Percentiles rank a stretch among this genome's conserved stretches.
Evolutionary conservation across 2,888 invertebrate genomes (phyloP).

Genomic region (Dastarcus helophoroides): DNA sequence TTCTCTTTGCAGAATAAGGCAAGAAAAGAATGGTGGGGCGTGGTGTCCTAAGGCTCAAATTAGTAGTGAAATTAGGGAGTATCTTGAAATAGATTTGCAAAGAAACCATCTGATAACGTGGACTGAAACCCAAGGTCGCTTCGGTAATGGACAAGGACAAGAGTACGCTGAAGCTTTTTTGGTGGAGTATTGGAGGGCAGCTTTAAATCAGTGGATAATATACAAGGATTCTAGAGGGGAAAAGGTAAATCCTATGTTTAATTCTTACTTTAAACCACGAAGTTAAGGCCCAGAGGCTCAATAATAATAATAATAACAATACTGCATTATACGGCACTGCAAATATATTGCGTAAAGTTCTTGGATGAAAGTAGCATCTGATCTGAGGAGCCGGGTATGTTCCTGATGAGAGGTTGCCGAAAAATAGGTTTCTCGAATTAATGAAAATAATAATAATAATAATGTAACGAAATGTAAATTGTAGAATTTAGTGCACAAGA

Average conservation of each 20-base stretch:
- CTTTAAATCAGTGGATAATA: slow-evolving; percentile 59
- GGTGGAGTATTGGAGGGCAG: slow-evolving; percentile 67
- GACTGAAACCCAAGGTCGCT: slow-evolving; percentile 85
- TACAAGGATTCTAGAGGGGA: slow-evolving; percentile 70
- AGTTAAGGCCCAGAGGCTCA: no score
- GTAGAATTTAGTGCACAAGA: no score
- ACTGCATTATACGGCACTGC: no score
- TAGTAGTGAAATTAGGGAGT: slow-evolving; percentile 64
- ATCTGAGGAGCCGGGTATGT: no score
- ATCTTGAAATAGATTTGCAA: slow-evolving; percentile 67
- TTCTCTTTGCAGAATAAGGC: slow-evolving; percentile 65
- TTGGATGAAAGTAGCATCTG: no score
- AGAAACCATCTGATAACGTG: slow-evolving; percentile 68
- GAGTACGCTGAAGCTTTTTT: slow-evolving; percentile 81
- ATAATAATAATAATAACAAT: no score
- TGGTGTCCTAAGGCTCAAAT: slow-evolving; percentile 86
- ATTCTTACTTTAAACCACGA: not conserved
- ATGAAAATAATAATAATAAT: no score
- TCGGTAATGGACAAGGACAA: slow-evolving; percentile 81
- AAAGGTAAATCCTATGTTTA: slow-evolving; percentile 44
- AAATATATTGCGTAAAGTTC: no score
- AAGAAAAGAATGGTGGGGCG: slow-evolving; percentile 77
- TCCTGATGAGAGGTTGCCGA: no score
- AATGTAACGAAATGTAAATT: no score
- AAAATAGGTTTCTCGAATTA: no score